Base-by-base conservation (phyloP, 2,888 invertebrate species). In the Agrotis clavis region DNA sequence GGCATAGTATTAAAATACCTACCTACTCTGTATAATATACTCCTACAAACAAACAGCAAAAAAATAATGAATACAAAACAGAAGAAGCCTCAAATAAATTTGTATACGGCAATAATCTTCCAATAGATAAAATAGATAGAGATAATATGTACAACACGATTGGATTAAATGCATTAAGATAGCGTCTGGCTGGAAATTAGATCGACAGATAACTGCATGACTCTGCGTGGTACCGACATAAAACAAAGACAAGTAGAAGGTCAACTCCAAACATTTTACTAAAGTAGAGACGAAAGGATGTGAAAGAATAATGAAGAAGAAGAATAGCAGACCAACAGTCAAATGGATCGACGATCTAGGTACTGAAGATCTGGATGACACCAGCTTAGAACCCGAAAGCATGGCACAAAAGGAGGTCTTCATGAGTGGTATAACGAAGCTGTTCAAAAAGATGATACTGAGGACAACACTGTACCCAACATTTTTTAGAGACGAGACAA, bases 151-250 rank as follows among this genome's bases (percentile, higher is more conserved):
- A 76, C 19, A 53, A 80, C 54, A 67, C 45, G 50, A 82, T 77
- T 64, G 84, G 60, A 71, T 74, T 79, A 68, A 54, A 68, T 47
- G 56, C 64, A 67, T 65, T 66, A 48, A 68, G 80, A 74, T 81
- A 81, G 70, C 51, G 62, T 60, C 4, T 72, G 73, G 69, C 60
- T 66, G 67, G 62, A 64, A 69, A 72, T 79, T 74, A 68, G 79
- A 81, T 81, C 83, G 56, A 47, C 2, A 50, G 74, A 79, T 82
- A 74, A 21, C 65, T 57, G 47, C 18, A 53, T 60, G 59, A 66
- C 70, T 65, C 61, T 11, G 2, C 30, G 45, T 53, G 19, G 19
- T 54, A 64, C 16, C 0, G 13, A 19, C 47, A 50, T 30, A 35
- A 25, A 35, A 61, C 21, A 57, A 3, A 47, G 21, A 11, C 0